Evolutionary conservation across 1,140 invertebrate genomes (phyloP).

Genomic region (Orussus abietinus): DNA sequence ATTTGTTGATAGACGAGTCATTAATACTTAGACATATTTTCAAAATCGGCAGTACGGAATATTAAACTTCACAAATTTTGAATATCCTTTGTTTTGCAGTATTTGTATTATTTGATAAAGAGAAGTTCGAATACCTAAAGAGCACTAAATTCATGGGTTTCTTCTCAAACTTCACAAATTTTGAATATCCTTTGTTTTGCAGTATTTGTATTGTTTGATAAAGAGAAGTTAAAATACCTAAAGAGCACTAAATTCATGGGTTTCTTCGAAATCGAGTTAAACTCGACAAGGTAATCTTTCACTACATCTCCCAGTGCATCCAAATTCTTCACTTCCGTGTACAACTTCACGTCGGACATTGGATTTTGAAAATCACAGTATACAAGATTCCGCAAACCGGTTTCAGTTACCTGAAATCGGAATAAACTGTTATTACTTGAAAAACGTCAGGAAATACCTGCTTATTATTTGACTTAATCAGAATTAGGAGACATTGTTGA

Average conservation of each 20-base stretch:
- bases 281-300: conserved; percentile 86
- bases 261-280: conserved; percentile 94
- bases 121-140: conserved; percentile 64
- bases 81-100: conserved; percentile 7
- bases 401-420: conserved; percentile 70
- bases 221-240: conserved; percentile 54
- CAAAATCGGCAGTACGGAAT: not conserved
- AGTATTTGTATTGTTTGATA: conserved; percentile 1
- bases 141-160: conserved; percentile 95
- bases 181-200: conserved; percentile 10
- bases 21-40: too few species aligned
- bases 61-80: conserved; percentile 17
- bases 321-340: conserved; percentile 81
- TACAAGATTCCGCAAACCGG: conserved; percentile 80
- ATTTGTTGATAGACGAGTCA: too few species aligned
- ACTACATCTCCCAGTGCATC: conserved; percentile 74
- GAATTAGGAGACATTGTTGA: too few species aligned
- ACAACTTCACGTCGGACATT: conserved; percentile 81
- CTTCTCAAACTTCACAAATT: too few species aligned
- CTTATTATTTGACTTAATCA: too few species aligned
- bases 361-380: conserved; percentile 96
- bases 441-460: too few species aligned
- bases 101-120: conserved; percentile 2
- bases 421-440: too few species aligned
- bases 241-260: conserved; percentile 96